Base-by-base conservation (phyloP, 2,113 vertebrate species). In the Salvator merianae region DNA sequence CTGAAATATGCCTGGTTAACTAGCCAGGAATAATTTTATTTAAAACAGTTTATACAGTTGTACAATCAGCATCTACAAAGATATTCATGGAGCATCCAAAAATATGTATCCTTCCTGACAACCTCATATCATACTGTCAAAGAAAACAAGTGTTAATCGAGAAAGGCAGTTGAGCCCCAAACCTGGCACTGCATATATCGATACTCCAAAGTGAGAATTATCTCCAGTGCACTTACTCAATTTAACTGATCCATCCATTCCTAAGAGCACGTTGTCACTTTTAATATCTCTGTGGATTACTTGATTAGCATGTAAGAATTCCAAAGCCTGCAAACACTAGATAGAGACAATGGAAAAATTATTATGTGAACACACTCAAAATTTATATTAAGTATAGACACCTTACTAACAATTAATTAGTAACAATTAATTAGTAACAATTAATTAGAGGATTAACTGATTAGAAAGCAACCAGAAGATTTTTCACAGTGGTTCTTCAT, bases 211-310 rank as follows among this genome's bases (percentile, higher is more conserved):
- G 55, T 59, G 55, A 59, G 55, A 59, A 59, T 59, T 59, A 59
- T 5, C 55, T 59, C 55, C 55, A 59, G 18, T 74, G 73, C 88
- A 98, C 98, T 96, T 94, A 99, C 99, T 99, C 32, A 99, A 96
- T 93, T 99, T 99, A 89, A 99, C 99, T 0, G 98, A 99, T 89
- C 99, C 99, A 84, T 99, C 99, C 99, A 99, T 99, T 91, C 99
- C 99, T 74, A 99, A 95, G 50, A 99, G 95, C 71, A 99, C 98
- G 0, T 99, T 99, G 94, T 99, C 99, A 92, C 99, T 99, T 94
- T 99, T 99, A 88, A 99, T 99, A 95, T 99, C 99, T 95, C 99
- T 96, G 95, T 99, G 99, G 89, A 99, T 99, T 88, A 99, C 99
- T 90, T 99, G 99, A 93, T 99, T 99, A 81, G 98, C 98, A 10